phyloP scores from a whole-genome alignment of 2,888 invertebrate genomes.

The Tenthredo notha region DNA sequence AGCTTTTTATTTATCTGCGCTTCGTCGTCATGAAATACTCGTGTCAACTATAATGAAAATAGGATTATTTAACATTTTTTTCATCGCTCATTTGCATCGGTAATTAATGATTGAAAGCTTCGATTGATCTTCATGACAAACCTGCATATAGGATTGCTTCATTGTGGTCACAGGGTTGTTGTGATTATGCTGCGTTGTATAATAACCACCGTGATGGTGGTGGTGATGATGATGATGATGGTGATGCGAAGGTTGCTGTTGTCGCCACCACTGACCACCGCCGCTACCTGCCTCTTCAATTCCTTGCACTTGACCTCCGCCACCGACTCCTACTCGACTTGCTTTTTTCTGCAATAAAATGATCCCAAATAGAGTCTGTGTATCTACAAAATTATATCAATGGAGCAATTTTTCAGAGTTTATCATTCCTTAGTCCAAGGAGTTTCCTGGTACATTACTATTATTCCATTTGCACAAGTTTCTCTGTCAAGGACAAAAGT shows the following conservation, averaged over 20 bases:
- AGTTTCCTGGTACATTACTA: neutral
- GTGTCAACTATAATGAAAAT: slow-evolving; percentile 82
- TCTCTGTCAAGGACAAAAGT: neutral
- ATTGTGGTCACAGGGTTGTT: slow-evolving; percentile 77
- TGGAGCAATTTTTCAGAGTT: neutral
- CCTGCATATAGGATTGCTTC: slow-evolving; percentile 80
- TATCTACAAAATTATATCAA: neutral
- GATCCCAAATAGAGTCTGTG: slow-evolving; percentile 50
- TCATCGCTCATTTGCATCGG: neutral
- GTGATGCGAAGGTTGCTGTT: slow-evolving; percentile 62
- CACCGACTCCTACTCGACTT: slow-evolving; percentile 76
- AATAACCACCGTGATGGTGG: slow-evolving; percentile 75
- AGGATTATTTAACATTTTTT: neutral
- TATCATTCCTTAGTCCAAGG: neutral
- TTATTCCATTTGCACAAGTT: neutral
- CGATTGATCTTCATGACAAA: slow-evolving; percentile 62
- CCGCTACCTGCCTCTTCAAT: slow-evolving; percentile 72
- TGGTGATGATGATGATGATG: slow-evolving; percentile 71
- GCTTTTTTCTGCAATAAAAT: slow-evolving; percentile 73
- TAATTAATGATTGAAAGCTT: neutral
- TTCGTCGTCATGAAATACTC: slow-evolving; percentile 90
- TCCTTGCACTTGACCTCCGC: slow-evolving; percentile 73
- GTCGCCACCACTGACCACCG: slow-evolving; percentile 75
- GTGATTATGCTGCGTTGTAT: slow-evolving; percentile 75
- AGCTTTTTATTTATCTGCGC: slow-evolving; percentile 95